A percentile compares a stretch with the other conserved stretches of the same genome.
Evolutionary conservation across 2,888 invertebrate species (phyloP).

Genomic region (Drosophila austrosaltans): DNA sequence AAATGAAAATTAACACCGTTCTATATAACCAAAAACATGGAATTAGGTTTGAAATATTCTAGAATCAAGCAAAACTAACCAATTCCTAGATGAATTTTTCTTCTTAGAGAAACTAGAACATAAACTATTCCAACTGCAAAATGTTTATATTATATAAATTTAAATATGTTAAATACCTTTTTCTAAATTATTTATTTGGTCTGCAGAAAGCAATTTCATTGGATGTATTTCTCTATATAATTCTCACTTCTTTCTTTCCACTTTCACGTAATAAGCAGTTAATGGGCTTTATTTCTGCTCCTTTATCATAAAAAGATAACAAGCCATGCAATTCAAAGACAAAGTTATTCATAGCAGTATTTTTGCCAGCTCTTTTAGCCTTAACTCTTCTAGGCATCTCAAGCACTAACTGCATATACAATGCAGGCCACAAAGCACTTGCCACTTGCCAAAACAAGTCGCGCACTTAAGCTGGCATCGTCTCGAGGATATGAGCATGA

Average conservation of each 20-base stretch:
- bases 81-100: neutral
- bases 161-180: too few species aligned
- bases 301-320: constrained; percentile 6
- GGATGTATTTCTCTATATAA: too few species aligned
- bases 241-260: neutral
- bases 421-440: constrained; percentile 49
- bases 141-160: too few species aligned
- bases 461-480: constrained; percentile 46
- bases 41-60: neutral
- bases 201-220: too few species aligned
- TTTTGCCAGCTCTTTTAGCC: constrained; percentile 39
- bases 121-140: too few species aligned
- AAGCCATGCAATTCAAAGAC: constrained; percentile 29
- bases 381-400: constrained; percentile 10
- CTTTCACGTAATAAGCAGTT: neutral
- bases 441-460: constrained; percentile 70
- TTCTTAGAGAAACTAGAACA: too few species aligned
- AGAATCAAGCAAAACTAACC: neutral
- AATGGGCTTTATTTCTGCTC: neutral
- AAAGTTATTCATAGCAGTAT: constrained; percentile 51
- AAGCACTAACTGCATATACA: constrained; percentile 4
- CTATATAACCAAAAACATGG: neutral
- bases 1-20: constrained; percentile 1
- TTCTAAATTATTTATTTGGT: too few species aligned
- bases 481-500: constrained; percentile 41